These are phyloP conservation scores for Opisthograptis luteolata DNA, from an alignment of 2,888 invertebrate genomes.

Conservation along the genomic window DNA sequence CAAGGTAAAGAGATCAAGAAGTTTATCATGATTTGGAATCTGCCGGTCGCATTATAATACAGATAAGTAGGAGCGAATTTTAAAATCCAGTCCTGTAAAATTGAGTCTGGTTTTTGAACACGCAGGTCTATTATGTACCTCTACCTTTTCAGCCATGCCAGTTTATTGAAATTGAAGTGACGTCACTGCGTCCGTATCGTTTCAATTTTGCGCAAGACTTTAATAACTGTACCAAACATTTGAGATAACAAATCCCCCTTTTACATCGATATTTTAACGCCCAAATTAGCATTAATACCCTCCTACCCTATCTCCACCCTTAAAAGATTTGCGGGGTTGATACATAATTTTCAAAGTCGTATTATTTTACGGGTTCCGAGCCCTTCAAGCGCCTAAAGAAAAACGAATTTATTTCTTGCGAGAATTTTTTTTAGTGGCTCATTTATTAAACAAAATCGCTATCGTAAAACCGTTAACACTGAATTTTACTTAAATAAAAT, in stretches of 20 bases:
- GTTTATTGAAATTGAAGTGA: no score
- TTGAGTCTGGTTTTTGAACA: no score
- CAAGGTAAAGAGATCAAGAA: no score
- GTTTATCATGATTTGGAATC: no score
- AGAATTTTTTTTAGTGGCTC: slow-evolving; percentile 28
- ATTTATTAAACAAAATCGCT: slow-evolving; percentile 37
- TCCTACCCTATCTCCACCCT: slow-evolving; percentile 30
- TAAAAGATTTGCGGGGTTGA: slow-evolving; percentile 39
- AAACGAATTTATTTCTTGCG: slow-evolving; percentile 29
- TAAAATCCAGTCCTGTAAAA: no score
- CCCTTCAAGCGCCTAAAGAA: slow-evolving; percentile 30
- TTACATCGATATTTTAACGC: slow-evolving; percentile 32
- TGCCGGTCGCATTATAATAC: no score
- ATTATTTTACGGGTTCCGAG: slow-evolving; percentile 37
- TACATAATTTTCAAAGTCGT: slow-evolving; percentile 40
- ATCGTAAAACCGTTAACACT: slow-evolving; percentile 28
- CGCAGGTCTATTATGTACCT: no score
- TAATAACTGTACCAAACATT: slow-evolving; percentile 19
- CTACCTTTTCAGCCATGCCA: no score
- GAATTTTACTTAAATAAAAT: slow-evolving; percentile 26
- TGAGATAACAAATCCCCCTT: slow-evolving; percentile 17
- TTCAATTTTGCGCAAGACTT: slow-evolving; percentile 9
- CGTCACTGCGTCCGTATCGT: not conserved
- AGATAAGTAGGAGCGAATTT: no score
- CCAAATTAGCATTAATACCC: slow-evolving; percentile 40